phyloP scores from a whole-genome alignment of 2,888 invertebrate species.

The Exocentrus adspersus region DNA sequence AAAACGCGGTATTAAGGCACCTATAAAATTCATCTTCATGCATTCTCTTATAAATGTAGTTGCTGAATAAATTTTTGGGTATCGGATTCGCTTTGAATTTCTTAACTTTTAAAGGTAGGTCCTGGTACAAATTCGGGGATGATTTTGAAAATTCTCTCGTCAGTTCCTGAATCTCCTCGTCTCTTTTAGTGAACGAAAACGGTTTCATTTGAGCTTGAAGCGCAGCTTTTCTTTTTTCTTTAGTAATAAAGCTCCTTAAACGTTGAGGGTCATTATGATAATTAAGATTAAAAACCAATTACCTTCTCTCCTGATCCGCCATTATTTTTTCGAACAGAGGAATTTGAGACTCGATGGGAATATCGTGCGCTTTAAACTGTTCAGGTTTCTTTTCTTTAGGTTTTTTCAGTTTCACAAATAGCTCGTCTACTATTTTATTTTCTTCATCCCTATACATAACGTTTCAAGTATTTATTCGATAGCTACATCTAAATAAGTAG shows the following conservation, averaged over 20 bases:
- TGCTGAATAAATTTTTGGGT: conserved; percentile 76
- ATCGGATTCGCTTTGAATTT: conserved; percentile 75
- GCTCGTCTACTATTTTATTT: conserved; percentile 68
- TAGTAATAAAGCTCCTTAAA: conserved; percentile 68
- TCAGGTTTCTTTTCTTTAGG: conserved; percentile 63
- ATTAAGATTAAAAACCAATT: conserved; percentile 22
- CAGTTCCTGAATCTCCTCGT: conserved; percentile 66
- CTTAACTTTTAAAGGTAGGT: conserved; percentile 64
- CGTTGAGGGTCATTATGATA: neutral
- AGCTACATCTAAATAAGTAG: no score
- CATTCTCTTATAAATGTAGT: conserved; percentile 76
- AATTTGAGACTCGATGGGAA: conserved; percentile 77
- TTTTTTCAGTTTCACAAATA: conserved; percentile 54
- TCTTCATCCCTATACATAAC: conserved; percentile 71
- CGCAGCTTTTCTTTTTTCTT: conserved; percentile 71
- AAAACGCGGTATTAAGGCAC: no score
- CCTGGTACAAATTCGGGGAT: conserved; percentile 58
- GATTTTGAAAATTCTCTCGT: conserved; percentile 59
- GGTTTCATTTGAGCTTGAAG: conserved; percentile 73
- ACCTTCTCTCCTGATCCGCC: conserved; percentile 79
- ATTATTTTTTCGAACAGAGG: conserved; percentile 78
- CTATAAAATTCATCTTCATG: conserved; percentile 78
- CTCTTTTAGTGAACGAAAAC: conserved; percentile 71
- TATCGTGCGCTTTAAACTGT: conserved; percentile 70
- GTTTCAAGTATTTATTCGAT: neutral